Base-by-base conservation (phyloP, 2,797 vertebrate species). In the Buceros bicornis region DNA sequence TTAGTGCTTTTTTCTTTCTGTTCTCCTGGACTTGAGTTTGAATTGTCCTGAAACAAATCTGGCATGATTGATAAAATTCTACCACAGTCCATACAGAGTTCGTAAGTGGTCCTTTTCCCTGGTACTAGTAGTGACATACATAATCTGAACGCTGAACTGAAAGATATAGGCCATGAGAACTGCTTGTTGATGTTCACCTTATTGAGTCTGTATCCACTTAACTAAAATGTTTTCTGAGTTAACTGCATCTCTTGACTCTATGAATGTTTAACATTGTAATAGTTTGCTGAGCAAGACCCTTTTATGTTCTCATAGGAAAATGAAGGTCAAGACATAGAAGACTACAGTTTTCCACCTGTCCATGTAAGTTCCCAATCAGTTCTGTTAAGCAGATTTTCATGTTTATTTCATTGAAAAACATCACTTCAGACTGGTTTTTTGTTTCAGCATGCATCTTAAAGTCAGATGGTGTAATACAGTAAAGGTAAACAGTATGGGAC, bases 261-360 rank as follows among this genome's bases (percentile, higher is more conserved):
- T 47, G 6, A 58, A 45, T 76, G 12, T 66, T 78, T 53, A 74
- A 76, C 4, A 8, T 40, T 83, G 40, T 53, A n/a, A 26, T n/a
- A 64, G 10, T 66, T 95, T 93, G n/a, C 96, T 97, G 89, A 97
- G 90, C 80, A 89, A 95, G 81, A 90, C 80, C 76, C 13, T 96
- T 97, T 87, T 97, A 60, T 96, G 25, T 97, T 96, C 91, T 95
- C 79, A n/a, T 84, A 98, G 98, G 98, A 98, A 97, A 97, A 96
- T 91, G 98, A 98, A 95, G 95, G 96, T 90, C 98, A 96, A 96
- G 98, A 98, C 57, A 51, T 93, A 90, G 98, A 98, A 97, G 98
- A 98, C 89, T 96, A 97, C 43, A 48, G 91, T 95, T 98, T 97
- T 97, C 88, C 95, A 87, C 8, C 97, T 92, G 94, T 93, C 87